Evolutionary conservation across 2,113 vertebrate genomes (phyloP).

Genomic region (Elephantulus edwardii): DNA sequence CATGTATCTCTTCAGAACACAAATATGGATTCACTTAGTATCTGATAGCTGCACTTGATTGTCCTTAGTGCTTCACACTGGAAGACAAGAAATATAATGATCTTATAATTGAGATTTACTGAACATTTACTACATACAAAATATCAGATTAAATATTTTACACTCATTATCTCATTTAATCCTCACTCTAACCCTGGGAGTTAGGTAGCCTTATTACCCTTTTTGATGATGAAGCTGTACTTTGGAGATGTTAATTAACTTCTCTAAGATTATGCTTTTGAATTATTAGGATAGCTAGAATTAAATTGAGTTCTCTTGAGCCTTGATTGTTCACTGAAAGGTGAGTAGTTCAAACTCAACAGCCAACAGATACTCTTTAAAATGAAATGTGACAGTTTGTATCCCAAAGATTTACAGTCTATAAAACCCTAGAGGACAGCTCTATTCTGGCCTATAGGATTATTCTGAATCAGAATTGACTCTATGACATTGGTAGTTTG

Average conservation of each 20-base stretch:
- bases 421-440: neutral
- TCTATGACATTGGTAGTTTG: neutral
- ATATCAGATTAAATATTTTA: slow-evolving; percentile 74
- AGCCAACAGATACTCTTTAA: neutral
- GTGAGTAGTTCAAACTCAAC: neutral
- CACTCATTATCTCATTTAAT: slow-evolving; percentile 73
- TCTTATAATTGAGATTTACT: slow-evolving; percentile 75
- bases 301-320: neutral
- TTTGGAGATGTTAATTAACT: slow-evolving; percentile 70
- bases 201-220: slow-evolving; percentile 56
- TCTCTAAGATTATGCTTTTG: slow-evolving; percentile 35
- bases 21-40: neutral
- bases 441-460: neutral
- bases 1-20: neutral
- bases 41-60: neutral
- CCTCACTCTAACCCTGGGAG: slow-evolving; percentile 62
- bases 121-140: slow-evolving; percentile 72
- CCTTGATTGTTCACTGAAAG: neutral
- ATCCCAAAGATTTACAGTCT: neutral
- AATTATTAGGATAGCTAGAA: neutral
- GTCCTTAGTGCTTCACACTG: neutral
- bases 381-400: neutral
- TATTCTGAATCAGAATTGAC: neutral
- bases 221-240: slow-evolving; percentile 39
- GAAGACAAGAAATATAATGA: slow-evolving; percentile 51